Base-by-base conservation (phyloP, 1,140 invertebrate species). In the Pachyrhynchus sulphureomaculatus region DNA sequence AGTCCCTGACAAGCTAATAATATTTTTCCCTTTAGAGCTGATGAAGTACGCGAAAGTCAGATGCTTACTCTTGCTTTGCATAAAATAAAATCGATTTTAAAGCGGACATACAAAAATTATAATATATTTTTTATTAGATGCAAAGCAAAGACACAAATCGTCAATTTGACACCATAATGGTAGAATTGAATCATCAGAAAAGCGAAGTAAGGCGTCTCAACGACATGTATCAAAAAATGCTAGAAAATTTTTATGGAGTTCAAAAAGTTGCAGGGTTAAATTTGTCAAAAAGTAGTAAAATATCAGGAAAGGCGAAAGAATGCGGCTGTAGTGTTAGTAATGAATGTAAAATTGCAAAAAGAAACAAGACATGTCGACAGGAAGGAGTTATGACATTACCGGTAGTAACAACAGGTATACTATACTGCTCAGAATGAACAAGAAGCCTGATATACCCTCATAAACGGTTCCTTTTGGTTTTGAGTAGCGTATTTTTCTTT, bases 171-270 rank as follows among this genome's bases (percentile, higher is more conserved):
- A 52, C 4, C 6, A 51, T 60, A 10, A 39, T 51, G 32, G 20
- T 13, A 4, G 36, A 60, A 17, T 24, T 60, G 4, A 60, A 12
- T 17, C 44, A 60, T 24, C 57, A 60, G 24, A 52, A 52, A 33
- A 42, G 13, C n/a, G 57, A 60, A 52, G 29, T 60, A n/a, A 29
- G 29, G 15, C 57, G 57, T 10, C 15, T 60, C 12, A 60, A 60
- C 32, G 36, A 41, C 4, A 48, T 52, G 42, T 60, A 60, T 26
- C 45, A 34, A 17, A 39, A 41, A 32, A 49, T 58, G 44, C 23
- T 48, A 6, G 56, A 58, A 4, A 58, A 36, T n/a, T 13, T 20
- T 34, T 36, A 52, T 12, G 34, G 24, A 8, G 13, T 36, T 2
- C 39, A 56, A 36, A 56, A 24, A 45, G 44, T 41, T 3, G 15